These are phyloP conservation scores for Hydrozoanthus tunicans DNA, from an alignment of 64 coral and sea anemone species.

Conservation along the genomic window DNA sequence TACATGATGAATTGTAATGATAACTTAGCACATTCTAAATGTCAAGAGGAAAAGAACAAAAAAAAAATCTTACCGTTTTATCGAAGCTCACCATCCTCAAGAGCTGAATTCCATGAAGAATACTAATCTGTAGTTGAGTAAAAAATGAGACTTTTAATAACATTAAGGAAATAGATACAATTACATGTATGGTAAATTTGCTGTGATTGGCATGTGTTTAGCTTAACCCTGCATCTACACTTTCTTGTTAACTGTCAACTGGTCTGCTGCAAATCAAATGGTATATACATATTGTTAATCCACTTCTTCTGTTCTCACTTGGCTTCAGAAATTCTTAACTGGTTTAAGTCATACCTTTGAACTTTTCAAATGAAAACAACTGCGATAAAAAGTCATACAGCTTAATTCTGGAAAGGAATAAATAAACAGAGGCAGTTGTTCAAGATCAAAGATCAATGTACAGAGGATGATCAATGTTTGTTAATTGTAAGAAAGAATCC, in stretches of 20 bases:
- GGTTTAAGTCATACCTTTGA: neutral
- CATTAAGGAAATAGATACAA: too few relatives aligned
- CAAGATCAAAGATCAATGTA: conserved; percentile 3
- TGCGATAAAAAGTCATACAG: neutral
- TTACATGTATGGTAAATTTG: too few relatives aligned
- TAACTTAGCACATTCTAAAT: neutral
- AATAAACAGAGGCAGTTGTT: conserved; percentile 10
- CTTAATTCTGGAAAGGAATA: conserved; percentile 10
- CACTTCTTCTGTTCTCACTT: conserved; percentile 10
- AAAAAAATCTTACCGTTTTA: conserved; percentile 12
- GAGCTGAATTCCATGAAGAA: conserved; percentile 54
- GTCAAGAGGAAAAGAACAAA: too few relatives aligned
- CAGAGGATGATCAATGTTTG: neutral
- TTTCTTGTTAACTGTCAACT: too few relatives aligned
- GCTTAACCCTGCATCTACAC: too few relatives aligned
- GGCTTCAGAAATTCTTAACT: conserved; percentile 10
- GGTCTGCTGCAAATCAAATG: conserved; percentile 3
- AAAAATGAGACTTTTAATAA: neutral
- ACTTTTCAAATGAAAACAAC: conserved; percentile 6
- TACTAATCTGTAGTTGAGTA: neutral
- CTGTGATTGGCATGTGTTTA: too few relatives aligned
- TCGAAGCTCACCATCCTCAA: conserved; percentile 52
- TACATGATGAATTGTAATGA: too few relatives aligned
- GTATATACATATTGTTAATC: conserved; percentile 11
- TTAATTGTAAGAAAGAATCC: too few relatives aligned